These are phyloP conservation scores for Noctua janthina DNA, from an alignment of 2,888 invertebrate species.

Conservation along the genomic window DNA sequence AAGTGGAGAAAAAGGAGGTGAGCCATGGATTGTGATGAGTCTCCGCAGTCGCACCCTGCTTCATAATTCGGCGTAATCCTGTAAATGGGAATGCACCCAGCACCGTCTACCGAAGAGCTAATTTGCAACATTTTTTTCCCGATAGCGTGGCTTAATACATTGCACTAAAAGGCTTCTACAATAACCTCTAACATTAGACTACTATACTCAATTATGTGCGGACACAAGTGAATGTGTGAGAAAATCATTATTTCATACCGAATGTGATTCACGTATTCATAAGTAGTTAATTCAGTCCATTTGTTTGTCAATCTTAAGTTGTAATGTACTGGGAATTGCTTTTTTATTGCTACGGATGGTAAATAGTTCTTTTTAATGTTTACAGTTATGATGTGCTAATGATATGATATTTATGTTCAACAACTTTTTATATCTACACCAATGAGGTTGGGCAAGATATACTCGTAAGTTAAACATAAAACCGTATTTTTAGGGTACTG, in stretches of 20 bases:
- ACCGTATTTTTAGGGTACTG: too few relatives aligned
- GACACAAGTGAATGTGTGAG: slow-evolving; percentile 67
- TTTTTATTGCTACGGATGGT: slow-evolving; percentile 42
- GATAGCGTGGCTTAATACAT: background rate
- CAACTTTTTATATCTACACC: background rate
- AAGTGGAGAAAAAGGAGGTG: background rate
- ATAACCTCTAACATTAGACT: slow-evolving; percentile 7
- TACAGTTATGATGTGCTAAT: slow-evolving; percentile 10
- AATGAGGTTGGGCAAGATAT: background rate
- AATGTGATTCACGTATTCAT: slow-evolving; percentile 68
- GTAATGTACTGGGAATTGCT: slow-evolving; percentile 46
- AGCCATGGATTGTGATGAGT: background rate
- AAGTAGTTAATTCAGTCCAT: slow-evolving; percentile 53
- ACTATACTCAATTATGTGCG: slow-evolving; percentile 10
- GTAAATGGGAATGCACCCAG: too few relatives aligned
- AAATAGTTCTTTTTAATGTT: slow-evolving; percentile 3
- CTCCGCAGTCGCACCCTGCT: background rate
- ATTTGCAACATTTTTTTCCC: background rate
- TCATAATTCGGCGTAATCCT: background rate
- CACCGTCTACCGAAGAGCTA: too few relatives aligned
- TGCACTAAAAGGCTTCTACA: slow-evolving; percentile 12
- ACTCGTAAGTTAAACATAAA: background rate
- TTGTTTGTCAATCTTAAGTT: slow-evolving; percentile 63
- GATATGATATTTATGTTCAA: background rate
- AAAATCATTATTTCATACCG: slow-evolving; percentile 67